Evolutionary conservation across 2,888 invertebrate species (phyloP), one percentile per base, ranked within the genome.

Genomic region (Apamea epomidion): DNA sequence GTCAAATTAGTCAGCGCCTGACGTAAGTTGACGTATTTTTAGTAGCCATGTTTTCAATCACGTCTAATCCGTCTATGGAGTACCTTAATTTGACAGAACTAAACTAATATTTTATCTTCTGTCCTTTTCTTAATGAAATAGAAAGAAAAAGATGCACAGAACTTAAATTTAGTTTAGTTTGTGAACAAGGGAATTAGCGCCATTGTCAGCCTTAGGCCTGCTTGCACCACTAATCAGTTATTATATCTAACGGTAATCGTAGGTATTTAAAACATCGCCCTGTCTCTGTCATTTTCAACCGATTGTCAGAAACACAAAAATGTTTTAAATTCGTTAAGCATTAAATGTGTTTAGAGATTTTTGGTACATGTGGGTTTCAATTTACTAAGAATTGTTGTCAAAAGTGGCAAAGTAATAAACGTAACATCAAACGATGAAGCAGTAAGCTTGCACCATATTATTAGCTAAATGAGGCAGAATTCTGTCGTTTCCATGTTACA

Each of bases 401-500:
- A 65, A 70, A 32, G 21, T 32, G 29, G 4, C 14, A 16, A 71
- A 54, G 25, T 32, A n/a, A 71, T 8, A 58, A 54, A 10, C 21
- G 60, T 54, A 45, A 68, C 75, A 45, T 62, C n/a, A 82, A 68
- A 74, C 48, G 29, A 60, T 18, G 10, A 64, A 69, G 69, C 68
- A 12, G 58, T 65, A 65, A 51, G 70, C 70, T 62, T 18, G 1
- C 48, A 67, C 18, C 60, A 83, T 82, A 64, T 54, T 37, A 74
- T 76, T 83, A 65, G 12, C 62, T 45, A 78, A 77, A 83, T 83
- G 68, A 62, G 29, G 54, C 54, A 58, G 54, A 77, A 78, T 73
- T 64, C 37, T 37, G 54, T 64, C 68, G 21, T 54, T 72, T 81
- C 25, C 51, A 29, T 51, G 58, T 65, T 48, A 58, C n/a, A 82